Evolutionary conservation across 2,888 invertebrate genomes (phyloP), one percentile per base, ranked within the genome.

Genomic region (Fissipunctia ypsillon): DNA sequence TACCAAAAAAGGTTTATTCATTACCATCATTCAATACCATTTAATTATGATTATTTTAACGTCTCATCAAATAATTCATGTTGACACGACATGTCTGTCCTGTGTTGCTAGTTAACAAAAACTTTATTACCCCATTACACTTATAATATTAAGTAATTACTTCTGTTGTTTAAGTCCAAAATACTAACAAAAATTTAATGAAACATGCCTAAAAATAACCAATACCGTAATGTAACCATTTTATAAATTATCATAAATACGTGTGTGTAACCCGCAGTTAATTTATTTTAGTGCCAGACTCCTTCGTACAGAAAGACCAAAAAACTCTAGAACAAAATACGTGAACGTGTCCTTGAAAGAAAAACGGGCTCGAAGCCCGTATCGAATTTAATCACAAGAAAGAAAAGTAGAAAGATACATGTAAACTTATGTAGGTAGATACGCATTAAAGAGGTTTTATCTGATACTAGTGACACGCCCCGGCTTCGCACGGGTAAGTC

Each of bases 221-320:
- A 59, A 59, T 43, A 54, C 2, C 31, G 22, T 66, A 78, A 50
- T 38, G 19, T 66, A 38, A n/a, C 10, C 10, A 48, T n/a, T 56
- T 45, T 65, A 45, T 31, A 65, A 38, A 48, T 43, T 25, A n/a
- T 16, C 14, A 31, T 28, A 64, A 10, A 45, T 19, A n/a, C 52
- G 43, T 43, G 50, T 65, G 28, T 28, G 9, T 54, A 66, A 57
- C 22, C 14, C 28, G 31, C 1, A 16, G 28, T 45, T 69, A 69
- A 69, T 61, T 57, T 56, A 67, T 57, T 66, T 80, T 63, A 69
- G 57, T 35, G 12, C 68, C 64, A 60, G 59, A 60, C 69, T 41
- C 16, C 10, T 35, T 14, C 31, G 48, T 54, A 75, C 41, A 73
- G n/a, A 66, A 25, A 38, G 31, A 31, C 43, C 45, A 65, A 54